These are phyloP conservation scores for Metopolophium dirhodum DNA, from an alignment of 1,140 invertebrate species.

Conservation along the genomic window DNA sequence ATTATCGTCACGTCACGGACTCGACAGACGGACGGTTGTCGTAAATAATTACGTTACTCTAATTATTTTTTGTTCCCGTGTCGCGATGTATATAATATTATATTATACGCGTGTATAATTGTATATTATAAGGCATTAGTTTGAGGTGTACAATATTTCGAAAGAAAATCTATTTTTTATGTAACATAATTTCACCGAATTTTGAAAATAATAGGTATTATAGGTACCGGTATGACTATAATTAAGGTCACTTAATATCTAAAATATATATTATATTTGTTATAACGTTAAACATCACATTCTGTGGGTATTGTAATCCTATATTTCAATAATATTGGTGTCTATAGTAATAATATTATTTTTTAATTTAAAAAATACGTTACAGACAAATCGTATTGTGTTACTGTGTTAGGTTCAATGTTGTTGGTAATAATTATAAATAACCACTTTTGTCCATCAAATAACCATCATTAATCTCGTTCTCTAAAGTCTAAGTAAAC, in stretches of 20 bases:
- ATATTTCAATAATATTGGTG: neutral
- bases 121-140: neutral
- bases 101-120: slow-evolving; percentile 5
- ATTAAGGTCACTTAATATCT: neutral
- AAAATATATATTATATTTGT: neutral
- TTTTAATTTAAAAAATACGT: neutral
- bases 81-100: neutral
- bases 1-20: neutral
- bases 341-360: neutral
- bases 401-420: neutral
- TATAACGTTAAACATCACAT: neutral
- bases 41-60: neutral
- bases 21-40: neutral
- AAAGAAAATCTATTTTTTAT: slow-evolving; percentile 4
- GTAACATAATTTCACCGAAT: neutral
- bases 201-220: neutral
- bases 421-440: neutral
- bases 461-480: neutral
- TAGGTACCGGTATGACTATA: neutral
- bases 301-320: neutral
- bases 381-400: neutral
- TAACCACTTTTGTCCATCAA: neutral
- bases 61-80: neutral
- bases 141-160: neutral
- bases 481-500: neutral